phyloP scores from a whole-genome alignment of 2,888 invertebrate genomes.

The Apamea epomidion region DNA sequence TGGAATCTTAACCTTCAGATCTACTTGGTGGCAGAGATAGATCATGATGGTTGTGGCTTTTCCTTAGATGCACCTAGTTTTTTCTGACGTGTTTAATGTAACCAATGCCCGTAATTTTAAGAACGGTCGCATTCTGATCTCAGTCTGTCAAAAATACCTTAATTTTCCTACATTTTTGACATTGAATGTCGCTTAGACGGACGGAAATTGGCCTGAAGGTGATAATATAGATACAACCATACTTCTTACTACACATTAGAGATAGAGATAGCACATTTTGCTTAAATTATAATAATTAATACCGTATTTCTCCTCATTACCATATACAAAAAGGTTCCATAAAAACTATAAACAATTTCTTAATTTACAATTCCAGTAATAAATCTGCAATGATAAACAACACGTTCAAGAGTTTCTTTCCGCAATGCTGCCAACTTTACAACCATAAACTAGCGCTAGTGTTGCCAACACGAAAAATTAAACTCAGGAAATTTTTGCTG shows the following conservation, averaged over 20 bases:
- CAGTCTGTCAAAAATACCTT: not conserved
- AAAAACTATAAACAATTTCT: conserved; percentile 27
- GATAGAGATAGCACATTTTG: not conserved
- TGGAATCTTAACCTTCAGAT: too few species aligned
- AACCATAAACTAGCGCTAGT: conserved; percentile 44
- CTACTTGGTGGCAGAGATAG: too few species aligned
- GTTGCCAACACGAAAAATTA: conserved; percentile 46
- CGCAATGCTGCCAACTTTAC: conserved; percentile 52
- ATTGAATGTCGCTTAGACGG: too few species aligned
- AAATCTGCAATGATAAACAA: conserved; percentile 33
- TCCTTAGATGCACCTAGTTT: too few species aligned
- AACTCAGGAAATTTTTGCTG: conserved; percentile 52
- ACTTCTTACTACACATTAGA: too few species aligned
- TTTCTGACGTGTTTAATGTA: too few species aligned
- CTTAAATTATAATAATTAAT: not conserved
- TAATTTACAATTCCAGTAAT: conserved; percentile 21
- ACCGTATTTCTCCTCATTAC: not conserved
- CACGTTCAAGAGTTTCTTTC: conserved; percentile 57
- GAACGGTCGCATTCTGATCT: too few species aligned
- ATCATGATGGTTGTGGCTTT: too few species aligned
- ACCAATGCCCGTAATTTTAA: too few species aligned
- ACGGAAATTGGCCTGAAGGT: too few species aligned
- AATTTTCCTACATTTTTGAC: too few species aligned
- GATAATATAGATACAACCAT: too few species aligned
- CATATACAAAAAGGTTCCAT: not conserved